Percentiles rank a stretch among this genome's conserved stretches.
Conservation (phyloP, 2,797 vertebrate genomes). For the Schizothorax lantsangensis region DNA sequence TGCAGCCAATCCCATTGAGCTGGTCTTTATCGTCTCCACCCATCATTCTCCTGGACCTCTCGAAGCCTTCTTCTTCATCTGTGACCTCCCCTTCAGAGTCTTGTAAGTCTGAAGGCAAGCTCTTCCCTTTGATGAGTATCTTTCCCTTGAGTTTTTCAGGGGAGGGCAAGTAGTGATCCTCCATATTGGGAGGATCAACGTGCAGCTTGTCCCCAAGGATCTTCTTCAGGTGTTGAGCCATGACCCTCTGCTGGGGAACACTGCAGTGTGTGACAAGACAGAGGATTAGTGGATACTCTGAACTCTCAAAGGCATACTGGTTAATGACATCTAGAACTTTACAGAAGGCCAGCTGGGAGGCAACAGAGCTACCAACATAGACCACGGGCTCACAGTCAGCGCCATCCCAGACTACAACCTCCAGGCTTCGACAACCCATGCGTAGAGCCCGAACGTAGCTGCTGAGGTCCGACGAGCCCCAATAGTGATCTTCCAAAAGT, state of each 20-base stretch:
- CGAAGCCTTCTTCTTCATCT: slow-evolving; percentile 88
- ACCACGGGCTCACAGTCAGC: slow-evolving; percentile 90
- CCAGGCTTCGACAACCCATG: slow-evolving; percentile 91
- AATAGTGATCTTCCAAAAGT: slow-evolving; percentile 90
- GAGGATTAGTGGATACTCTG: slow-evolving; percentile 89
- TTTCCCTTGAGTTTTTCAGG: slow-evolving; percentile 90
- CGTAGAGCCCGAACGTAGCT: slow-evolving; percentile 87
- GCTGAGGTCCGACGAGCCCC: slow-evolving; percentile 88
- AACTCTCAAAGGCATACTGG: slow-evolving; percentile 89
- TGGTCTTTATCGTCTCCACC: slow-evolving; percentile 82
- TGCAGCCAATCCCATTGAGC: slow-evolving; percentile 77
- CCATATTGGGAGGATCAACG: slow-evolving; percentile 77
- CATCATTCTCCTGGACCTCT: slow-evolving; percentile 81
- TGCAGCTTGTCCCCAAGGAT: slow-evolving; percentile 88
- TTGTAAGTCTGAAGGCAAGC: slow-evolving; percentile 76
- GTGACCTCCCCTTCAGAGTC: slow-evolving; percentile 88
- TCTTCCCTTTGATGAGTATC: slow-evolving; percentile 90
- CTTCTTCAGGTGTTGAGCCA: slow-evolving; percentile 89
- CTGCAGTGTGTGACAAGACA: slow-evolving; percentile 90
- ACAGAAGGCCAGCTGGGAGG: slow-evolving; percentile 85
- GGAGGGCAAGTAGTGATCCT: slow-evolving; percentile 86
- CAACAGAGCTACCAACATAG: slow-evolving; percentile 84
- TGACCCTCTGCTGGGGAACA: slow-evolving; percentile 84
- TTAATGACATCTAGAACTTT: slow-evolving; percentile 88
- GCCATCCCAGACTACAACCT: slow-evolving; percentile 90